phyloP scores from a whole-genome alignment of 2,888 invertebrate genomes.

The Rhodophaea formosa region DNA sequence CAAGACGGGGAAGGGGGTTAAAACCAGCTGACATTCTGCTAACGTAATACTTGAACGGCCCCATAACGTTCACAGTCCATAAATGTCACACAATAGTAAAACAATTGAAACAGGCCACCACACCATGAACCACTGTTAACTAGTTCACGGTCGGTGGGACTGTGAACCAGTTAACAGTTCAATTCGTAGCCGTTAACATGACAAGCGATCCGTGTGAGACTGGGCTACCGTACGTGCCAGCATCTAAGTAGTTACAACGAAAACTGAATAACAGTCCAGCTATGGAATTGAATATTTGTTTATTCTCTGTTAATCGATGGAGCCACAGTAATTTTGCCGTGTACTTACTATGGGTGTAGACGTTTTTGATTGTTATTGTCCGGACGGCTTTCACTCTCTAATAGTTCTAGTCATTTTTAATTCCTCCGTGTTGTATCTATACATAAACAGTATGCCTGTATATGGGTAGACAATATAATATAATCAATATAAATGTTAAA shows the following conservation, averaged over 20 bases:
- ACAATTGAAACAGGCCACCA: too few species aligned
- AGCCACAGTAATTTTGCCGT: background rate
- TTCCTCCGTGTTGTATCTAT: slow-evolving; percentile 70
- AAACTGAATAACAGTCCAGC: background rate
- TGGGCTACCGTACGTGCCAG: background rate
- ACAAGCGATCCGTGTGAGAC: too few species aligned
- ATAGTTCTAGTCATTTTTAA: slow-evolving; percentile 78
- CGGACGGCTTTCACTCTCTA: slow-evolving; percentile 69
- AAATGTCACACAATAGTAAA: too few species aligned
- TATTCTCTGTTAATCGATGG: background rate
- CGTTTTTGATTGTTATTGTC: slow-evolving; percentile 28
- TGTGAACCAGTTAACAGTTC: too few species aligned
- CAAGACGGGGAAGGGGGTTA: too few species aligned
- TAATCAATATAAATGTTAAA: slow-evolving; percentile 77
- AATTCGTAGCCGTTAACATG: too few species aligned
- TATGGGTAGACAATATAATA: slow-evolving; percentile 77
- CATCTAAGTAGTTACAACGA: background rate
- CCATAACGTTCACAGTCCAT: too few species aligned
- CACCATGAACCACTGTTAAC: too few species aligned
- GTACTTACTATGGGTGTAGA: slow-evolving; percentile 31
- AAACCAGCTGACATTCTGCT: too few species aligned
- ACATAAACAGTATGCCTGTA: slow-evolving; percentile 70
- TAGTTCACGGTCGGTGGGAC: too few species aligned
- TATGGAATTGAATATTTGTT: background rate
- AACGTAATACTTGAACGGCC: too few species aligned